phyloP scores from a whole-genome alignment of 2,888 invertebrate genomes.

The Acronicta alni region DNA sequence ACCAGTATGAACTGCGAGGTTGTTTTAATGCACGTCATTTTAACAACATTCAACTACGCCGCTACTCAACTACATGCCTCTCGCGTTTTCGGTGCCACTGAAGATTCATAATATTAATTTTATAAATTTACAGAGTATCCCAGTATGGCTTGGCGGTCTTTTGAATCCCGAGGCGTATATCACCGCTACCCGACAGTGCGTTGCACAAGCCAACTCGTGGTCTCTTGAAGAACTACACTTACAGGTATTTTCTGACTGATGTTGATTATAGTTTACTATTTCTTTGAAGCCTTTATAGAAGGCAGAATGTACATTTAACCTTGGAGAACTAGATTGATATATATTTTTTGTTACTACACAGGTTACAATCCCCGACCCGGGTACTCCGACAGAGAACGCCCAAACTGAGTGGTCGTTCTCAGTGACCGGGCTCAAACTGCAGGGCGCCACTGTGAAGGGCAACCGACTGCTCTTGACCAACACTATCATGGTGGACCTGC shows the following conservation, averaged over 20 bases:
- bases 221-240: slow-evolving; percentile 98
- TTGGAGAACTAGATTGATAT: background rate
- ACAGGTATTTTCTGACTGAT: slow-evolving; percentile 89
- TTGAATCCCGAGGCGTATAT: slow-evolving; percentile 99
- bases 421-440: slow-evolving; percentile 96
- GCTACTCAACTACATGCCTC: too few species aligned
- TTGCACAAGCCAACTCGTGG: slow-evolving; percentile 98
- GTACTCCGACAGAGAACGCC: slow-evolving; percentile 88
- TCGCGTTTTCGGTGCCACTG: too few species aligned
- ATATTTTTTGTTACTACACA: slow-evolving; percentile 65
- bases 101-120: too few species aligned
- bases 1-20: too few species aligned
- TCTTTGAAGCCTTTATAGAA: too few species aligned
- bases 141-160: slow-evolving; percentile 99
- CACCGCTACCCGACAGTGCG: slow-evolving; percentile 99
- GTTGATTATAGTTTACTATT: too few species aligned
- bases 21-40: too few species aligned
- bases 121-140: slow-evolving; percentile 91
- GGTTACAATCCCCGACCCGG: slow-evolving; percentile 90
- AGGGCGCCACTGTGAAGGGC: slow-evolving; percentile 98
- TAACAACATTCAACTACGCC: too few species aligned
- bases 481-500: slow-evolving; percentile 98
- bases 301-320: background rate
- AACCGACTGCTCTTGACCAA: slow-evolving; percentile 97
- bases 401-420: slow-evolving; percentile 92